Percentiles rank a stretch among this genome's conserved stretches.
These are phyloP conservation scores for Anoplolepis gracilipes DNA, from an alignment of 1,140 invertebrate species.

Conservation along the genomic window DNA sequence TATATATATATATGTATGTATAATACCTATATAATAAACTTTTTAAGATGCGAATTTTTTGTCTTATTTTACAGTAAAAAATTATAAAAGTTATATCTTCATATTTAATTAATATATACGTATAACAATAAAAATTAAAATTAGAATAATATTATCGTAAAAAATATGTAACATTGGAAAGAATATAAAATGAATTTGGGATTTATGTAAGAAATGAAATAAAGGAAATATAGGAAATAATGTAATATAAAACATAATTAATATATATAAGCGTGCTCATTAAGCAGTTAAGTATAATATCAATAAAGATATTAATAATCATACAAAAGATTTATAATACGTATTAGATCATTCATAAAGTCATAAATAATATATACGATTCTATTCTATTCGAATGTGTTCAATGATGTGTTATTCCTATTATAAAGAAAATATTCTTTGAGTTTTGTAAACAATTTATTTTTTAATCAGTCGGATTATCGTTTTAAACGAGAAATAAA, in stretches of 20 bases:
- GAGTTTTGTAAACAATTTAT: neutral
- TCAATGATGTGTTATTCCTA: neutral
- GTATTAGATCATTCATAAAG: neutral
- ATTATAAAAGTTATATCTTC: neutral
- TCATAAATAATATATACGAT: neutral
- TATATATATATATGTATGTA: too few species aligned
- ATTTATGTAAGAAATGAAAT: neutral
- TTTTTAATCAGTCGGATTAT: neutral
- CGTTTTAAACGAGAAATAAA: neutral
- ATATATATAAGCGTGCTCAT: neutral
- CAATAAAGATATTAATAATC: constrained; percentile 2
- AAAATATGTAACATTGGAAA: neutral
- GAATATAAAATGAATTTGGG: neutral
- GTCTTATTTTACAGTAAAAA: neutral
- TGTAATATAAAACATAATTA: neutral
- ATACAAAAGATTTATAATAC: neutral
- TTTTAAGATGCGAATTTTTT: neutral
- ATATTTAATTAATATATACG: neutral
- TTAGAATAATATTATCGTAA: too few species aligned
- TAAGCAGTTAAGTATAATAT: neutral
- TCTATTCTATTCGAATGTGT: neutral
- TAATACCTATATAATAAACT: neutral
- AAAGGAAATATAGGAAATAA: neutral
- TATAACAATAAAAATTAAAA: neutral
- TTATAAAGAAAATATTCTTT: neutral